These are phyloP conservation scores for Siniperca undulata DNA, from an alignment of 2,797 vertebrate genomes.

Conservation along the genomic window DNA sequence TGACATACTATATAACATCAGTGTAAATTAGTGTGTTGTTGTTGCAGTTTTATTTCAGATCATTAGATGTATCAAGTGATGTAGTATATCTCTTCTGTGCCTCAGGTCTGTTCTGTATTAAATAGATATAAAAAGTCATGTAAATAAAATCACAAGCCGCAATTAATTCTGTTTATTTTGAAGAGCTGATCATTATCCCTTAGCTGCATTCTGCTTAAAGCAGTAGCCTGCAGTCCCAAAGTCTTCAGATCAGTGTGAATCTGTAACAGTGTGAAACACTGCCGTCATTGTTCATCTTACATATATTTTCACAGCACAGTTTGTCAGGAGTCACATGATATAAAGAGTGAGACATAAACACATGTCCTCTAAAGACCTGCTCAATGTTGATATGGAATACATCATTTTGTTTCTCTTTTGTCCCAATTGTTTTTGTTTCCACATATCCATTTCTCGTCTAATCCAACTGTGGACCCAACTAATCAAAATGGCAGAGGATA, in stretches of 20 bases:
- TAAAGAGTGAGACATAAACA: background rate
- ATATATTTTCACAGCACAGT: background rate
- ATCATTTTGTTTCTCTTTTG: constrained; percentile 1
- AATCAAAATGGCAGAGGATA: background rate
- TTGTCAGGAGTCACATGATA: constrained; percentile 7
- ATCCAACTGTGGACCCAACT: background rate
- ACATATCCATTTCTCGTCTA: background rate
- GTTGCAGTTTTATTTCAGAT: background rate
- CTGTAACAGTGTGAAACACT: background rate
- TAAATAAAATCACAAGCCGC: background rate
- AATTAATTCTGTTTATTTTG: background rate
- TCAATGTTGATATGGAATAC: background rate
- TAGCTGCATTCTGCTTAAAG: background rate
- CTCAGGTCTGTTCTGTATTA: background rate
- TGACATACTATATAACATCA: background rate
- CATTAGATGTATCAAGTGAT: too few species aligned
- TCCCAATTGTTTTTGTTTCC: background rate
- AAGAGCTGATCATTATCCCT: background rate
- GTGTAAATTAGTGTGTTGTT: background rate
- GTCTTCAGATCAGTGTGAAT: background rate
- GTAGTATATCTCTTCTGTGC: background rate
- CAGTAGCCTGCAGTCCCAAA: background rate
- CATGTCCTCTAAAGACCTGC: background rate
- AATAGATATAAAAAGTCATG: background rate
- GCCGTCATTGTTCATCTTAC: background rate